These are phyloP conservation scores for Ovis aries DNA, from an alignment of 2,113 vertebrate species.

Conservation along the genomic window ARS-UI_Ramb_v3.0 NC_056066.1:38842001-38842500, in stretches of 20 bases:
- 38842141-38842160: neutral
- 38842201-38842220: neutral
- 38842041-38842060: neutral
- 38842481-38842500: neutral
- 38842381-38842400: neutral
- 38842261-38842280: neutral
- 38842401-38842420: neutral
- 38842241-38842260: neutral
- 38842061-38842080: neutral
- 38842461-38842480: neutral
- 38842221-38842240: neutral
- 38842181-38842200: neutral
- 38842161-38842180: neutral
- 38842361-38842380: too few relatives aligned
- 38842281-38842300: neutral
- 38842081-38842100: neutral
- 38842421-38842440: neutral
- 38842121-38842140: neutral
- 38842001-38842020: neutral
- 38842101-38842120: fast-evolving
- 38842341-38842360: too few relatives aligned
- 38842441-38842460: neutral
- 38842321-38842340: too few relatives aligned
- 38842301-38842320: neutral
- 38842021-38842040: neutral